Evolutionary conservation across 2,888 invertebrate genomes (phyloP).

Genomic region (Mesochorus sp.): DNA sequence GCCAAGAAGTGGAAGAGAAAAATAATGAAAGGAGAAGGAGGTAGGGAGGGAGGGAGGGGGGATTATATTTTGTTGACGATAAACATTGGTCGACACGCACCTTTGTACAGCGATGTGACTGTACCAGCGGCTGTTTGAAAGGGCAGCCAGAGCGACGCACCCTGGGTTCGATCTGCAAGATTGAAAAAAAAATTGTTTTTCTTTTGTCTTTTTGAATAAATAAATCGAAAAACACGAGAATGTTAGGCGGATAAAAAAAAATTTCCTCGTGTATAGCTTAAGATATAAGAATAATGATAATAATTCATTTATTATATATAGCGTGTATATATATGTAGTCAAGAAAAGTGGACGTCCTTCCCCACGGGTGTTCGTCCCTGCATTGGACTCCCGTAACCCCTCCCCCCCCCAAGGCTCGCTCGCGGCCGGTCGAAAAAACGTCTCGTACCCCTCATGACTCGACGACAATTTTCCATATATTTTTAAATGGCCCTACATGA

Average conservation of each 20-base stretch:
- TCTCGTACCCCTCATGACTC: too few relatives aligned
- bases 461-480: too few relatives aligned
- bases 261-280: not conserved
- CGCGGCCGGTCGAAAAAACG: too few relatives aligned
- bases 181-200: constrained; percentile 57
- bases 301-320: not conserved
- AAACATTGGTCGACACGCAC: constrained; percentile 80
- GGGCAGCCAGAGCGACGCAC: constrained; percentile 87
- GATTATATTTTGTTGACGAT: constrained; percentile 30
- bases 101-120: constrained; percentile 90
- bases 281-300: constrained; percentile 13
- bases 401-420: too few relatives aligned
- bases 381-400: constrained; percentile 58
- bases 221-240: constrained; percentile 22
- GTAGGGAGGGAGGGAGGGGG: not conserved
- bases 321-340: not conserved
- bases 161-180: constrained; percentile 86
- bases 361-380: constrained; percentile 57
- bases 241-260: constrained; percentile 2
- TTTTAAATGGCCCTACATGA: too few relatives aligned
- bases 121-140: constrained; percentile 92
- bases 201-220: too few relatives aligned
- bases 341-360: constrained; percentile 62
- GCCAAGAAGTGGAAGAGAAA: not conserved
- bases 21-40: not conserved